These are phyloP conservation scores for Phyllostomus hastatus DNA, from an alignment of 2,113 vertebrate species.

Conservation along the genomic window DNA sequence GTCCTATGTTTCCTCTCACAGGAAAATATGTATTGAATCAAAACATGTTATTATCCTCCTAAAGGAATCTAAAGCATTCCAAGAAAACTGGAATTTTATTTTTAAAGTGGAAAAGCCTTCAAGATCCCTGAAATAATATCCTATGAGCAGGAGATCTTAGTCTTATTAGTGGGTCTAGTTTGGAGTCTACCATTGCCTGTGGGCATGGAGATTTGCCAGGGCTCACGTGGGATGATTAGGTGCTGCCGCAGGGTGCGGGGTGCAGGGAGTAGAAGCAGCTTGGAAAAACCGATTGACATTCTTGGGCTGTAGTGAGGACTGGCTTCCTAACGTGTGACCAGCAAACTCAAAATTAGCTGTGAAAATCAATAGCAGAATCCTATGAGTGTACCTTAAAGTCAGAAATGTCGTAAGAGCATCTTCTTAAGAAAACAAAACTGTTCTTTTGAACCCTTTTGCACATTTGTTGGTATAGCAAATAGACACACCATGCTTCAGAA, in stretches of 20 bases:
- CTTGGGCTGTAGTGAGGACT: neutral
- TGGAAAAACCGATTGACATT: neutral
- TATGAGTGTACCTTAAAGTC: neutral
- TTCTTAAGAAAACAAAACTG: neutral
- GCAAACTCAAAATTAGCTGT: neutral
- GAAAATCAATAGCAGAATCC: slow-evolving; percentile 8
- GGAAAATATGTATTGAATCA: neutral
- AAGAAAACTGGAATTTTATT: slow-evolving; percentile 19
- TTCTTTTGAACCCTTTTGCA: neutral
- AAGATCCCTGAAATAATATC: neutral
- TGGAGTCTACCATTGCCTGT: neutral
- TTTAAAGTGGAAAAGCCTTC: neutral
- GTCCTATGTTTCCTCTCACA: neutral
- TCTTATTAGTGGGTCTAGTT: neutral
- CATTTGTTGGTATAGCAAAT: neutral
- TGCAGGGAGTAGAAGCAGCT: neutral
- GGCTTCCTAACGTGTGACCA: neutral
- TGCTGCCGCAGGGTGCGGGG: neutral
- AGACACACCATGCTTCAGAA: neutral
- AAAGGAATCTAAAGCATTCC: neutral
- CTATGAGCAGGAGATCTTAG: neutral
- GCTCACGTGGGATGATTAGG: neutral
- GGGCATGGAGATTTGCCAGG: neutral
- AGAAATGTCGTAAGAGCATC: neutral
- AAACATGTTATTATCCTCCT: neutral